These are phyloP conservation scores for Conus canariensis DNA, from an alignment of 2,888 invertebrate species.

Conservation along the genomic window DNA sequence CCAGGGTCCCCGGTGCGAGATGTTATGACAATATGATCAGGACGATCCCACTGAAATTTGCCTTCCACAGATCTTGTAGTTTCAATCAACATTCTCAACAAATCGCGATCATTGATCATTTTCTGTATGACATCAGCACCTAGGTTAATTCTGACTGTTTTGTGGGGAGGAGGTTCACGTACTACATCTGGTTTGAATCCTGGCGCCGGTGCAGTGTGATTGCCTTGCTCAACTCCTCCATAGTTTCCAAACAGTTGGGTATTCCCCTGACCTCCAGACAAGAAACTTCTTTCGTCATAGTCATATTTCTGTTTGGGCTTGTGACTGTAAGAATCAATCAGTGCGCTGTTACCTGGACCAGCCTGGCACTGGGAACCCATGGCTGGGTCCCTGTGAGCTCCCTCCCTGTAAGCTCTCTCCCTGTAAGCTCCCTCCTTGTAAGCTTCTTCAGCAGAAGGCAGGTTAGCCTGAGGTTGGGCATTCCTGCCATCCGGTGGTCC, in stretches of 20 bases:
- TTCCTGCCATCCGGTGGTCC: background rate
- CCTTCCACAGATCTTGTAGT: background rate
- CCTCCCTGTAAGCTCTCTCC: background rate
- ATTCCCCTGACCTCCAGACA: background rate
- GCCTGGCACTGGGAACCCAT: background rate
- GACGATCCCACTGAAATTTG: background rate
- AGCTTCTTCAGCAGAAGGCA: background rate
- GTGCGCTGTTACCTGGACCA: background rate
- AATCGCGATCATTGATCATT: background rate
- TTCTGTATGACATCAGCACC: background rate
- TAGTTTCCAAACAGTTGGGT: background rate
- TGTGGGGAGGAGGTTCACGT: background rate
- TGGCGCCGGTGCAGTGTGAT: background rate
- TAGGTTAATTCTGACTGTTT: background rate
- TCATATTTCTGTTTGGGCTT: background rate
- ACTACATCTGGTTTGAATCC: background rate
- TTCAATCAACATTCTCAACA: background rate
- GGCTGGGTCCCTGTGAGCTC: background rate
- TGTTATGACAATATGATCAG: constrained; percentile 19
- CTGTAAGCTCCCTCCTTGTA: background rate
- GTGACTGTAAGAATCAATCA: background rate
- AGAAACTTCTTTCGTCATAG: background rate
- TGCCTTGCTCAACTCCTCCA: background rate
- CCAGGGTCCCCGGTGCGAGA: background rate
- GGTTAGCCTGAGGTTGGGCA: background rate